phyloP scores from a whole-genome alignment of 2,888 invertebrate species.

The Calameuta pallipes region DNA sequence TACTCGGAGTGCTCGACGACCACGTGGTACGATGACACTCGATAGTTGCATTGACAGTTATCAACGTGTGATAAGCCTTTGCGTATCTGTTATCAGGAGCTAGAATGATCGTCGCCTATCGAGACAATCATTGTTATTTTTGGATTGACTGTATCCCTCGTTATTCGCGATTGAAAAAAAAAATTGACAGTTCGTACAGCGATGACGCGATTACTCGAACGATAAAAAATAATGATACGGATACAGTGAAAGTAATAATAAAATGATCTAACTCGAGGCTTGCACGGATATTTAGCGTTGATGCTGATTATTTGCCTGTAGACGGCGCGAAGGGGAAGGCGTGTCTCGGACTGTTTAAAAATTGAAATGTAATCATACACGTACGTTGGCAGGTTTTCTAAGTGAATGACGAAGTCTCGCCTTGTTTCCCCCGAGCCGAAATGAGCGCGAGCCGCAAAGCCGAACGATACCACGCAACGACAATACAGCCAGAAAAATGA shows the following conservation, averaged over 20 bases:
- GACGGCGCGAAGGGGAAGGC: not conserved
- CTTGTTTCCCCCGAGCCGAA: conserved; percentile 55
- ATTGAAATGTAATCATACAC: conserved; percentile 56
- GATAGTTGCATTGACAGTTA: not conserved
- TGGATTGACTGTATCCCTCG: not conserved
- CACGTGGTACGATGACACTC: not conserved
- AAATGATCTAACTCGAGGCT: not conserved
- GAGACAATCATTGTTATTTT: not conserved
- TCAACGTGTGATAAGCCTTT: not conserved
- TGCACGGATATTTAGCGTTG: not conserved
- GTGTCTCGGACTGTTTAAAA: conserved; percentile 15
- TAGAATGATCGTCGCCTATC: not conserved
- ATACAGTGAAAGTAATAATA: not conserved
- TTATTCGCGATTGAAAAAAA: no score
- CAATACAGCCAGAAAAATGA: conserved; percentile 31
- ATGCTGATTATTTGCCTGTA: not conserved
- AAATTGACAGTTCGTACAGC: no score
- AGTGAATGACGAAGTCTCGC: conserved; percentile 62
- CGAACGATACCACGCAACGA: conserved; percentile 43
- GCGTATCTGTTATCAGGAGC: not conserved
- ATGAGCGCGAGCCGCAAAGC: conserved; percentile 53
- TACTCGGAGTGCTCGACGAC: not conserved
- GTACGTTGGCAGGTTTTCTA: conserved; percentile 65
- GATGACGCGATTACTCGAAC: no score
- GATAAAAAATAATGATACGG: no score